These are phyloP conservation scores for Falco peregrinus DNA, from an alignment of 2,797 vertebrate genomes.

Conservation along the genomic window DNA sequence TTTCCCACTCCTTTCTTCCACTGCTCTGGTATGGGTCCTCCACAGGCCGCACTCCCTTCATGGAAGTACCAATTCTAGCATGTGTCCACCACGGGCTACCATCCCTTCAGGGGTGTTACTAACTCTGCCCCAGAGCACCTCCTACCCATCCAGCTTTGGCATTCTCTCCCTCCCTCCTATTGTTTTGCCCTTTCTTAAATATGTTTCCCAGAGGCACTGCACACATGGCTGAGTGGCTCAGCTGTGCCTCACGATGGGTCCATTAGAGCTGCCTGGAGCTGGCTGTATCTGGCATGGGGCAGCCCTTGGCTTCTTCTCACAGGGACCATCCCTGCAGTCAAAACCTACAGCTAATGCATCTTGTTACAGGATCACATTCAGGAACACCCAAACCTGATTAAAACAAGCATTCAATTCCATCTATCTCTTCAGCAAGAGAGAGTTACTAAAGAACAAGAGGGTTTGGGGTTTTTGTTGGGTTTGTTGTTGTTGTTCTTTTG, in stretches of 20 bases:
- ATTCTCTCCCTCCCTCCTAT: no score
- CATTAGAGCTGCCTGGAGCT: not conserved
- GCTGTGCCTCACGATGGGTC: not conserved
- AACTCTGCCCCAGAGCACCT: not conserved
- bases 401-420: fast-evolving
- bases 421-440: not conserved
- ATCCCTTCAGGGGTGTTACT: fast-evolving
- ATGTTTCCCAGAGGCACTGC: not conserved
- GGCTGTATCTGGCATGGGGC: not conserved
- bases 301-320: not conserved
- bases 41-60: not conserved
- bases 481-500: fast-evolving
- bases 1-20: not conserved
- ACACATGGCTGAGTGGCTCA: not conserved
- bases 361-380: not conserved
- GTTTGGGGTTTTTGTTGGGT: fast-evolving
- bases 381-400: not conserved
- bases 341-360: not conserved
- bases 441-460: not conserved
- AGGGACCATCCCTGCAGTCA: not conserved
- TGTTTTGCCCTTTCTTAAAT: not conserved
- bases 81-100: fast-evolving
- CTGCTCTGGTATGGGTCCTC: not conserved
- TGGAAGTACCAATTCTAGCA: no score
- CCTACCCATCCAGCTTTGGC: fast-evolving